A percentile compares a stretch with the other conserved stretches of the same genome.
Conservation (phyloP, 2,797 vertebrate species). For the Hyperoplus immaculatus region DNA sequence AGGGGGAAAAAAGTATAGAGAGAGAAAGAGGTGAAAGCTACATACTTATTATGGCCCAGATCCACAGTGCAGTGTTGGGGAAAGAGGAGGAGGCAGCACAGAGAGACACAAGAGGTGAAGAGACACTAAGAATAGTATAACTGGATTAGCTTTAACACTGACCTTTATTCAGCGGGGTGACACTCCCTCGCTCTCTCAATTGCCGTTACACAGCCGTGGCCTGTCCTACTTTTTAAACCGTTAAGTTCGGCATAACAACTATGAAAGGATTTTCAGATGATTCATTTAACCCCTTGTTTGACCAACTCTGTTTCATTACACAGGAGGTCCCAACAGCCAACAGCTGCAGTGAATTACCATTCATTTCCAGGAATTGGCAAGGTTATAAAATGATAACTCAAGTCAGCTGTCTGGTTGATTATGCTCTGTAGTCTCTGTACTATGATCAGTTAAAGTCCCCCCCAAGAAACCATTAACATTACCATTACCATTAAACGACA, state of each 20-base stretch:
- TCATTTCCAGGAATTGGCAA: conserved; percentile 3
- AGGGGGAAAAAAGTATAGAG: neutral
- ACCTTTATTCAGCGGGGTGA: conserved; percentile 65
- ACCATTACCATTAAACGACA: neutral
- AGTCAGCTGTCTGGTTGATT: conserved; percentile 4
- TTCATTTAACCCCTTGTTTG: conserved; percentile 17
- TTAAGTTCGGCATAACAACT: conserved; percentile 16
- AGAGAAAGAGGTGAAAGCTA: conserved; percentile 49
- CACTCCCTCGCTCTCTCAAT: conserved; percentile 43
- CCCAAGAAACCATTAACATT: neutral
- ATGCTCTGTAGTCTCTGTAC: conserved; percentile 4
- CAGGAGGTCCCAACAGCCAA: neutral
- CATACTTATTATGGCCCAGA: conserved; percentile 51
- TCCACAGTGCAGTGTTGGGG: conserved; percentile 32
- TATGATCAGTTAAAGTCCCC: neutral
- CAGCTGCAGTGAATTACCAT: conserved; percentile 14
- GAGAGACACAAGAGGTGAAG: conserved; percentile 64
- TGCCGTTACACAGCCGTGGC: conserved; percentile 45
- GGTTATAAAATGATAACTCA: conserved; percentile 18
- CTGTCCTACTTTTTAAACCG: conserved; percentile 54
- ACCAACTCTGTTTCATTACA: neutral
- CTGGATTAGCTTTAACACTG: conserved; percentile 73
- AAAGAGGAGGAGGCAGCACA: conserved; percentile 43
- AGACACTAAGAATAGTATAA: conserved; percentile 76
- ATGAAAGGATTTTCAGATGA: conserved; percentile 11